A percentile compares a stretch with the other conserved stretches of the same genome.
Conservation (phyloP, 2,113 vertebrate species). For the Rhabdornis inornatus region DNA sequence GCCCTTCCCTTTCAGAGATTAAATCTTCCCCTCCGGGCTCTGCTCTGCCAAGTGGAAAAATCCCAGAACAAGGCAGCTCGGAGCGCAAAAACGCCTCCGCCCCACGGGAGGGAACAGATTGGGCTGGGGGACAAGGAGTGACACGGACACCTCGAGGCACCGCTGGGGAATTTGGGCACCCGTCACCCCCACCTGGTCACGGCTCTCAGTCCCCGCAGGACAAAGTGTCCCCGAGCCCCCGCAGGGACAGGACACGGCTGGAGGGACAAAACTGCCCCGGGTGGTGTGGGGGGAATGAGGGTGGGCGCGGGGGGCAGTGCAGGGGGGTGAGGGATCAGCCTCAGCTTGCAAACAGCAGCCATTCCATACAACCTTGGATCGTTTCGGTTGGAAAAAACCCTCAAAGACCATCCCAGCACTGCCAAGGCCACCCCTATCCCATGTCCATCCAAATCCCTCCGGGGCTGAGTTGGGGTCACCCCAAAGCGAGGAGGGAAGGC, state of each 20-base stretch:
- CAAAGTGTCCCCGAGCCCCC: neutral
- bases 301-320: neutral
- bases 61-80: neutral
- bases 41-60: constrained; percentile 2
- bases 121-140: neutral
- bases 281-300: rapidly evolving
- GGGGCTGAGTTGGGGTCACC: rapidly evolving
- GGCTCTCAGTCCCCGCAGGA: rapidly evolving
- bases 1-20: neutral
- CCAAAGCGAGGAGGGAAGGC: rapidly evolving
- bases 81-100: neutral
- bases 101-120: neutral
- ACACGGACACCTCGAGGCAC: rapidly evolving
- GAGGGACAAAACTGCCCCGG: neutral
- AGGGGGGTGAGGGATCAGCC: neutral
- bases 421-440: neutral
- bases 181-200: neutral
- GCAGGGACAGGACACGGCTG: rapidly evolving
- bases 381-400: neutral
- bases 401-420: neutral
- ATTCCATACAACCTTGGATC: neutral
- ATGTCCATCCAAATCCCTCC: neutral
- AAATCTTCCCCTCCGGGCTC: neutral
- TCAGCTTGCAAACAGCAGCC: rapidly evolving
- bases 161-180: neutral